phyloP scores from a whole-genome alignment of 2,888 invertebrate genomes.

The Tachina grossa region DNA sequence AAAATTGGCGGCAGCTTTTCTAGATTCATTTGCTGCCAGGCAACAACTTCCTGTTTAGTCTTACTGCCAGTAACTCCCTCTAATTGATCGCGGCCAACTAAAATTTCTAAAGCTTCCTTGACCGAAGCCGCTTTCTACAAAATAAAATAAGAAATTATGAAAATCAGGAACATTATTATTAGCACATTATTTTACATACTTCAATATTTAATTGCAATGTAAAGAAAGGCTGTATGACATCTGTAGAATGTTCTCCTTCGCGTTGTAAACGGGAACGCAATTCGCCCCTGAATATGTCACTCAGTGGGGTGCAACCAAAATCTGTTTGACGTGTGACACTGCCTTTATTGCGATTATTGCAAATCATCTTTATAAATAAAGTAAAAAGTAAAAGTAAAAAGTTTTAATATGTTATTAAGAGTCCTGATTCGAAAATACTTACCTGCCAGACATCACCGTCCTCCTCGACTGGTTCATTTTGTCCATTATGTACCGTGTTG shows the following conservation, averaged over 20 bases:
- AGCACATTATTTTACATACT: slow-evolving; percentile 83
- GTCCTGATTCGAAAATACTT: slow-evolving; percentile 37
- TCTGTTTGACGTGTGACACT: slow-evolving; percentile 93
- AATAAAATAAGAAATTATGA: slow-evolving; percentile 19
- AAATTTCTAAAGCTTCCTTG: slow-evolving; percentile 92
- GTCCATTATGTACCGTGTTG: slow-evolving; percentile 83
- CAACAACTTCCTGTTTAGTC: slow-evolving; percentile 92
- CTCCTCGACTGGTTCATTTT: slow-evolving; percentile 80
- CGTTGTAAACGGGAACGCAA: slow-evolving; percentile 92
- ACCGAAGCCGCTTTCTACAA: slow-evolving; percentile 91
- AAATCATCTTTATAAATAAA: slow-evolving; percentile 78
- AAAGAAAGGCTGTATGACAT: slow-evolving; percentile 97
- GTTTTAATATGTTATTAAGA: background rate
- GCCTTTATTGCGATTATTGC: slow-evolving; percentile 94
- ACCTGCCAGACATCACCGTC: slow-evolving; percentile 83
- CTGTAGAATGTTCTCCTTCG: slow-evolving; percentile 88
- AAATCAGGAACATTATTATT: background rate
- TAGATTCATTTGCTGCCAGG: slow-evolving; percentile 94
- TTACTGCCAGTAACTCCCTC: slow-evolving; percentile 93
- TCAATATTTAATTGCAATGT: slow-evolving; percentile 97
- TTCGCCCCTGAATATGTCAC: slow-evolving; percentile 96
- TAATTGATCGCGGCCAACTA: slow-evolving; percentile 92
- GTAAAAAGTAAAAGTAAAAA: background rate
- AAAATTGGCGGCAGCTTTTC: slow-evolving; percentile 95
- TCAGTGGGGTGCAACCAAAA: slow-evolving; percentile 92